These are phyloP conservation scores for Planiliza haematocheilus DNA, from an alignment of 2,113 vertebrate species.

Conservation along the genomic window DNA sequence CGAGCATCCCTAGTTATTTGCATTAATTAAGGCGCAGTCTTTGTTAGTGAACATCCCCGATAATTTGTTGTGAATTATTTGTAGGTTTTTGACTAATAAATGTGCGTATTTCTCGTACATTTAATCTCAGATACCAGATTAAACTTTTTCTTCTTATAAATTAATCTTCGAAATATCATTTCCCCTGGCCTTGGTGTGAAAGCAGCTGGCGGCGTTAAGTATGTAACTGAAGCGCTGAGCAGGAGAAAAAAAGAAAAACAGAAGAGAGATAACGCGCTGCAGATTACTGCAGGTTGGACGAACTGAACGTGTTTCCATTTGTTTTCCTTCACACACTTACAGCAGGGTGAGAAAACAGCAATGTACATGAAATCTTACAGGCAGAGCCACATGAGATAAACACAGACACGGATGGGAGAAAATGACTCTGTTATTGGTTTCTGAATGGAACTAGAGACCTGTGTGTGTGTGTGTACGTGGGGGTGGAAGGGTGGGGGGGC, in stretches of 20 bases:
- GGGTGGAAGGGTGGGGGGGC: neutral
- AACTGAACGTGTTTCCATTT: conserved; percentile 21
- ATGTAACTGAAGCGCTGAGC: conserved; percentile 1
- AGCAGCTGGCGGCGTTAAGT: neutral
- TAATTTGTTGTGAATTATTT: too few relatives aligned
- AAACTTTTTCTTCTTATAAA: too few relatives aligned
- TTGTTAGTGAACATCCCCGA: too few relatives aligned
- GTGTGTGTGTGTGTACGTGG: neutral
- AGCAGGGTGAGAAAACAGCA: neutral
- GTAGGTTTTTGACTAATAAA: too few relatives aligned
- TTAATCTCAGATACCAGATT: too few relatives aligned
- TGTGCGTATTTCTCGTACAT: too few relatives aligned
- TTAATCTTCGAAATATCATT: too few relatives aligned
- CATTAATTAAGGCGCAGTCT: too few relatives aligned
- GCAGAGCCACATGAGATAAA: conserved; percentile 35
- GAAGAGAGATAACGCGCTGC: conserved; percentile 5
- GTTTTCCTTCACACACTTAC: conserved; percentile 1
- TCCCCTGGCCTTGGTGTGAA: too few relatives aligned
- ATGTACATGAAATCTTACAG: conserved; percentile 8
- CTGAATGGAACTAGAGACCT: conserved; percentile 25
- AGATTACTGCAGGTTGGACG: conserved; percentile 6
- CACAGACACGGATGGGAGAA: conserved; percentile 11
- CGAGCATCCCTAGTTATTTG: too few relatives aligned
- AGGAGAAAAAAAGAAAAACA: too few relatives aligned
- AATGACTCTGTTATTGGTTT: conserved; percentile 42